Base-by-base conservation (phyloP, 2,113 vertebrate genomes). In the Cyprinodon variegatus region DNA sequence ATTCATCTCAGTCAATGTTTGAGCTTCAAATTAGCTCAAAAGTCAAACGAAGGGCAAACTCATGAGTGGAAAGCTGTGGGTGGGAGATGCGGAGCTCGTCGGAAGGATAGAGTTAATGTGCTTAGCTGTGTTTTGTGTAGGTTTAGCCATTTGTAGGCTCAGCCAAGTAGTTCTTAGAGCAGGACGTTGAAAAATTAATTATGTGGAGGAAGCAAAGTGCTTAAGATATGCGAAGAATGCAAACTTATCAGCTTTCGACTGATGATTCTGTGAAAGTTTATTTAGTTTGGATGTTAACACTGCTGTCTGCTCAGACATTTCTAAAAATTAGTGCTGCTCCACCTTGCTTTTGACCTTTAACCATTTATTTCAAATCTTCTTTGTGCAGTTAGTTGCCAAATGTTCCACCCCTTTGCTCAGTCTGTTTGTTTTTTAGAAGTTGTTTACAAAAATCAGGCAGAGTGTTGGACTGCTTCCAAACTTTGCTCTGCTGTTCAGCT, bases 31-130 rank as follows among this genome's bases (percentile, higher is more conserved):
- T 86, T 73, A 85, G 79, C 79, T 68, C 36, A 85, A 86, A 90
- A 88, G 82, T 88, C 83, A 78, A 48, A 86, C 76, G 81, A 91
- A 91, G 86, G 86, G 69, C 77, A 75, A 70, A 70, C 65, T 76
- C 67, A 66, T 67, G 76, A 80, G 72, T 74, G 64, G 48, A 68
- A 67, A 66, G 61, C 64, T 3, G 22, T 72, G 83, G 70, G 76
- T 79, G 80, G 81, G 62, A 87, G 74, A 79, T 67, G 68, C 48
- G 59, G 74, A 38, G 13, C 61, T 77, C 57, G 12, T 77, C 67
- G 74, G 67, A 75, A 41, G 64, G 53, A 76, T 38, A 71, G 39
- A 61, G 69, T 36, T 85, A 75, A 88, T 85, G 74, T 76, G 50
- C 65, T 86, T 66, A 68, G 70, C 77, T 78, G 63, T 66, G 66